A percentile compares a stretch with the other conserved stretches of the same genome.
Evolutionary conservation across 1,140 invertebrate genomes (phyloP).

Genomic region (Caenorhabditis tropicalis): DNA sequence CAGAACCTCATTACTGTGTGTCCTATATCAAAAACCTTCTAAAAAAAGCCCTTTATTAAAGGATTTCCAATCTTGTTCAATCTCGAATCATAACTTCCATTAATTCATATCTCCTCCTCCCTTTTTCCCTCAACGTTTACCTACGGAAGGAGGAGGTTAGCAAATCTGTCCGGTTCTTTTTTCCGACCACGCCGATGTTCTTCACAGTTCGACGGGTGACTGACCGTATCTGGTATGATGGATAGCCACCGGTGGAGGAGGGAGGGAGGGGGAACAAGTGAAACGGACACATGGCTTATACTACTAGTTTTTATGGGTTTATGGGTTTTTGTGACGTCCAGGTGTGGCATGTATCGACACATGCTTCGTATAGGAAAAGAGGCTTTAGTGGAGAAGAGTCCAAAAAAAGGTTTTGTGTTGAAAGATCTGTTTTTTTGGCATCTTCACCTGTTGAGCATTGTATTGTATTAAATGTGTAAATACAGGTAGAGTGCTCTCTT

Average conservation of each 20-base stretch:
- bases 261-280: not conserved
- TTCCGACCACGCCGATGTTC: not conserved
- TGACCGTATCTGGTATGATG: slow-evolving; percentile 12
- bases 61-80: no score
- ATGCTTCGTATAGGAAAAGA: not conserved
- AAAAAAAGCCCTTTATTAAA: no score
- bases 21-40: no score
- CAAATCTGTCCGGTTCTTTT: slow-evolving; percentile 24
- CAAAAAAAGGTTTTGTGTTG: no score
- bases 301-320: slow-evolving; percentile 20
- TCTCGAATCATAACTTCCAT: no score
- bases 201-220: not conserved
- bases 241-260: no score
- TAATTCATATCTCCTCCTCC: not conserved
- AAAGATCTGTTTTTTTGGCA: no score
- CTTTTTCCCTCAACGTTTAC: not conserved
- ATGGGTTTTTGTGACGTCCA: not conserved
- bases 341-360: not conserved
- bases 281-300: not conserved
- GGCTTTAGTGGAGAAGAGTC: no score
- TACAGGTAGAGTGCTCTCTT: no score
- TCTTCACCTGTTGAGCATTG: no score
- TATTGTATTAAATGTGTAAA: no score
- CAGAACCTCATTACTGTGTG: no score
- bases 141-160: not conserved